Evolutionary conservation across 2,797 vertebrate genomes (phyloP).

Genomic region (Myripristis jacobus): DNA sequence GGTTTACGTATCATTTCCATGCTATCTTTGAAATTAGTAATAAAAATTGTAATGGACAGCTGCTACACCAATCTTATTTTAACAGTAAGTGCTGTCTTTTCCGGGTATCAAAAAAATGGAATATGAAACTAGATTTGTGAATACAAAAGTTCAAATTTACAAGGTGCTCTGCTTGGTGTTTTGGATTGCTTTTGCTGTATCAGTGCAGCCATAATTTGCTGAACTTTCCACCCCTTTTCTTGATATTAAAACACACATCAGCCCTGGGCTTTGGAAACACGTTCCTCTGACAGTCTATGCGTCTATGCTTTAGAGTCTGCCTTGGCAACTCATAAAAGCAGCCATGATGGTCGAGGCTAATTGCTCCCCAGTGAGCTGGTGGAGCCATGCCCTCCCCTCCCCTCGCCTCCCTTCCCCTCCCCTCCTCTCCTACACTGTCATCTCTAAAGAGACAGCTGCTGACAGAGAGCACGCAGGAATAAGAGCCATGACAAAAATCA

Average conservation of each 20-base stretch:
- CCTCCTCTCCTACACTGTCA: constrained; percentile 59
- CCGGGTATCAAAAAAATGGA: neutral
- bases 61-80: neutral
- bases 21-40: neutral
- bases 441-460: constrained; percentile 45
- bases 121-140: too few relatives aligned
- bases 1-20: neutral
- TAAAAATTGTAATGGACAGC: neutral
- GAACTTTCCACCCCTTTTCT: neutral
- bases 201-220: neutral
- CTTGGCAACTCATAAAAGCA: constrained; percentile 57
- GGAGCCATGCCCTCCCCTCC: constrained; percentile 45
- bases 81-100: neutral
- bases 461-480: constrained; percentile 30
- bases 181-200: too few relatives aligned
- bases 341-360: constrained; percentile 63
- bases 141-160: too few relatives aligned
- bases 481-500: constrained; percentile 41
- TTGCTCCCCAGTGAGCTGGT: constrained; percentile 66
- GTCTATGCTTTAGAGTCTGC: constrained; percentile 12
- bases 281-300: neutral
- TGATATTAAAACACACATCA: constrained; percentile 7
- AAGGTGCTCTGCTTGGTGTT: too few relatives aligned
- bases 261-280: neutral
- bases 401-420: constrained; percentile 48